phyloP scores from a whole-genome alignment of 2,888 invertebrate species.

The Caprella mutica region DNA sequence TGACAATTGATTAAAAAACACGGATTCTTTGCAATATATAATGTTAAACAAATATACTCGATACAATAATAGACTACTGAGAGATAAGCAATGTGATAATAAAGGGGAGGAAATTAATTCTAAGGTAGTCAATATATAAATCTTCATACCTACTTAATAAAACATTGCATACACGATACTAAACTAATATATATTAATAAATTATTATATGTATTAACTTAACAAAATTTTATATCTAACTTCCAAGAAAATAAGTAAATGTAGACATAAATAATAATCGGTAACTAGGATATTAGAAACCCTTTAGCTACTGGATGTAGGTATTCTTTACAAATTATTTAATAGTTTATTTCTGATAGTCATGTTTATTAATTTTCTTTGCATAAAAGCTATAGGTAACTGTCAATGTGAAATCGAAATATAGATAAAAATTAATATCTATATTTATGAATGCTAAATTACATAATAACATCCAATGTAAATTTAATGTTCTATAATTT shows the following conservation, averaged over 20 bases:
- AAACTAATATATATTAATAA: neutral
- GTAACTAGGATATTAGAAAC: neutral
- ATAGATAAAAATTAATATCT: neutral
- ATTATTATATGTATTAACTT: neutral
- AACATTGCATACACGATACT: neutral
- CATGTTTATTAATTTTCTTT: neutral
- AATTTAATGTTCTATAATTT: neutral
- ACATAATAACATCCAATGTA: neutral
- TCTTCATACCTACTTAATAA: neutral
- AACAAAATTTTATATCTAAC: neutral
- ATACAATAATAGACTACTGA: too few relatives aligned
- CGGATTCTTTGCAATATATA: too few relatives aligned
- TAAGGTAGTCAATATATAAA: neutral
- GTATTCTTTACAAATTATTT: neutral
- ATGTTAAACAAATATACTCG: too few relatives aligned
- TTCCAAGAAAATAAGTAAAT: neutral
- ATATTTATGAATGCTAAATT: neutral
- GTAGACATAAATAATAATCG: neutral
- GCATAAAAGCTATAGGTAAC: neutral
- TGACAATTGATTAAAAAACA: too few relatives aligned
- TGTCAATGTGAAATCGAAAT: neutral
- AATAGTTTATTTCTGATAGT: neutral
- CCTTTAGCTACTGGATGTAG: neutral
- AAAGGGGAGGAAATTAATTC: too few relatives aligned
- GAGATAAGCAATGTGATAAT: too few relatives aligned